A percentile compares a stretch with the other conserved stretches of the same genome.
phyloP scores from a whole-genome alignment of 2,888 invertebrate species.

The Amphipoea lucens region DNA sequence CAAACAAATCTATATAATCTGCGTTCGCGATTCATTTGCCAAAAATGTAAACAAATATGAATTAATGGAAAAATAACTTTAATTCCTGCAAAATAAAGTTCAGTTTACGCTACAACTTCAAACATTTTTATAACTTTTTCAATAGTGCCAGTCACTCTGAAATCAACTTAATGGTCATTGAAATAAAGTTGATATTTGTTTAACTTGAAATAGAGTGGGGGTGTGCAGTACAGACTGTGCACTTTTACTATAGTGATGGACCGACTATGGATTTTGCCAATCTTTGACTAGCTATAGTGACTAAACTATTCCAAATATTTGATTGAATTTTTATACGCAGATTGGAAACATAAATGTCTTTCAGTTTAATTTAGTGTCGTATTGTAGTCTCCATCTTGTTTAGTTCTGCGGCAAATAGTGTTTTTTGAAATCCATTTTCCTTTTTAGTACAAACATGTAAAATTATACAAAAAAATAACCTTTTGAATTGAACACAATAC shows the following conservation, averaged over 20 bases:
- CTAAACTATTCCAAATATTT: background rate
- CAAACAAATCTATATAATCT: background rate
- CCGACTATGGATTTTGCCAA: background rate
- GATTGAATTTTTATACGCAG: background rate
- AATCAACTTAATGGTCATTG: no score
- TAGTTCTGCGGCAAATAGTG: background rate
- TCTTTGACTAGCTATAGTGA: background rate
- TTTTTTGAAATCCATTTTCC: background rate
- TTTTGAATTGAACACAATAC: constrained; percentile 56
- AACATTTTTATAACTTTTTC: no score
- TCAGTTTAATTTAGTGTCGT: background rate
- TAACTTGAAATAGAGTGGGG: background rate
- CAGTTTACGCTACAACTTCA: no score
- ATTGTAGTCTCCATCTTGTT: background rate
- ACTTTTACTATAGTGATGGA: background rate
- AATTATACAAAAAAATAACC: background rate
- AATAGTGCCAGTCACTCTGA: no score
- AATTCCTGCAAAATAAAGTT: no score
- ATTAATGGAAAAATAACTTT: no score
- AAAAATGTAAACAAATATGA: no score
- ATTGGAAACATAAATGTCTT: background rate
- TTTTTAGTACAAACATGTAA: background rate
- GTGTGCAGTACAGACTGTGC: no score
- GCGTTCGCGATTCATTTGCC: no score
- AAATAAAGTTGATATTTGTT: no score